Percentiles rank a stretch among this genome's conserved stretches.
These are phyloP conservation scores for Oryzias celebensis DNA, from an alignment of 2,113 vertebrate genomes.

Conservation along the genomic window DNA sequence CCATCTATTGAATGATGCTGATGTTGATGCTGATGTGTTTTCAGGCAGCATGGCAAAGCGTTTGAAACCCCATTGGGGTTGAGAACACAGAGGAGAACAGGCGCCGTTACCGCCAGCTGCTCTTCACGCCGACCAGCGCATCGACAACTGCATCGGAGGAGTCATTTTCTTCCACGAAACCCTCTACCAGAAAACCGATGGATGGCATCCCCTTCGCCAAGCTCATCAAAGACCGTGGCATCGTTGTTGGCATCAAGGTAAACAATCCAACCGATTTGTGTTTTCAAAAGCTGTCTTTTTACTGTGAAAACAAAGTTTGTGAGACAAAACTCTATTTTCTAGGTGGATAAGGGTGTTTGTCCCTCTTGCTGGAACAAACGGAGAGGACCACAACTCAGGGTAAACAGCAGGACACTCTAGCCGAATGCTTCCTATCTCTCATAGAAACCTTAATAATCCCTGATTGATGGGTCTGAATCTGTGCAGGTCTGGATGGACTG, in stretches of 20 bases:
- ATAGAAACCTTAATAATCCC: not conserved
- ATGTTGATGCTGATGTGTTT: not conserved
- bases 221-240: conserved; percentile 90
- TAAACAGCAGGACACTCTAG: conserved; percentile 46
- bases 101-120: conserved; percentile 92
- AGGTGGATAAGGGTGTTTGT: conserved; percentile 98
- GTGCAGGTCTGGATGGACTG: conserved; percentile 89
- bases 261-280: no score
- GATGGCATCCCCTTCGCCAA: conserved; percentile 85
- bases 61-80: conserved; percentile 92
- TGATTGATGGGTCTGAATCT: conserved; percentile 1
- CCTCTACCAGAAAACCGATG: conserved; percentile 92
- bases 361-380: conserved; percentile 92
- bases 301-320: not conserved
- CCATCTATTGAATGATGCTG: not conserved
- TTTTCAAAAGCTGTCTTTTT: no score
- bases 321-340: conserved; percentile 18
- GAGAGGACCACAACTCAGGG: conserved; percentile 98
- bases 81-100: conserved; percentile 98
- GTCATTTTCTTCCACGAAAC: conserved; percentile 99
- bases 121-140: conserved; percentile 90
- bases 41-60: conserved; percentile 98
- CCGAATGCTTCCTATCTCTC: not conserved
- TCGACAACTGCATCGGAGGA: conserved; percentile 91
- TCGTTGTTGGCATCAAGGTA: conserved; percentile 97